Evolutionary conservation across 2,113 vertebrate species (phyloP), one percentile per base, ranked within the genome.

Genomic region (Spea bombifrons): DNA sequence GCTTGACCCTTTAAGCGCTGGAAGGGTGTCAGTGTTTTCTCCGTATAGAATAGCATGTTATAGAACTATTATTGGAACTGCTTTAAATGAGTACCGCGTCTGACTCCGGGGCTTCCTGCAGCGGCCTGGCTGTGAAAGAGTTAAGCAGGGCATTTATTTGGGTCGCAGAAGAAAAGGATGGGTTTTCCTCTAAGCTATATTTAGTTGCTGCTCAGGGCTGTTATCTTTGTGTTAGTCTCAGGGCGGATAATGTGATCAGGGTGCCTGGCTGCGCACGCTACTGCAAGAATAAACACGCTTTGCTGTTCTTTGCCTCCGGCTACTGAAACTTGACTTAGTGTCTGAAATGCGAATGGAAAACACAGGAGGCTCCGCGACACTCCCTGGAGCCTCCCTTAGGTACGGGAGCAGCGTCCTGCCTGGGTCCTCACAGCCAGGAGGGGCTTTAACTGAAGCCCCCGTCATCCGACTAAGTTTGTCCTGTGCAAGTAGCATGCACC

Each of bases 311-410:
- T 72, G 5, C 9, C 44, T 5, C 50, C 73, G 13, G 61, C 50
- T 81, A 8, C 71, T 70, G 49, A 71, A 85, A 83, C 49, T 67
- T 0, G 49, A 75, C 81, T 75, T 15, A 12, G n/a, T 78, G 52
- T 50, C 63, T 81, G 45, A 63, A 76, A 44, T 71, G 48, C 53
- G 30, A 65, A 53, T 53, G 10, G 75, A 50, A 13, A 59, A 81
- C 46, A 13, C 0, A 8, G 64, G 75, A 9, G 7, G 2, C 15
- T n/a, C 12, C 46, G 59, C 65, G 52, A 78, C 5, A 16, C 57
- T 43, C 4, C 2, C 9, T 30, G 4, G 5, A 10, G 44, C 4
- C 66, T 15, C 9, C 13, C 5, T 5, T 13, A 59, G 10, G 12
- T 13, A 59, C 15, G 55, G 15, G 8, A 59, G 10, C 55, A 59